Evolutionary conservation across 2,888 invertebrate genomes (phyloP), one percentile per base, ranked within the genome.

Genomic region (Hypena proboscidalis): DNA sequence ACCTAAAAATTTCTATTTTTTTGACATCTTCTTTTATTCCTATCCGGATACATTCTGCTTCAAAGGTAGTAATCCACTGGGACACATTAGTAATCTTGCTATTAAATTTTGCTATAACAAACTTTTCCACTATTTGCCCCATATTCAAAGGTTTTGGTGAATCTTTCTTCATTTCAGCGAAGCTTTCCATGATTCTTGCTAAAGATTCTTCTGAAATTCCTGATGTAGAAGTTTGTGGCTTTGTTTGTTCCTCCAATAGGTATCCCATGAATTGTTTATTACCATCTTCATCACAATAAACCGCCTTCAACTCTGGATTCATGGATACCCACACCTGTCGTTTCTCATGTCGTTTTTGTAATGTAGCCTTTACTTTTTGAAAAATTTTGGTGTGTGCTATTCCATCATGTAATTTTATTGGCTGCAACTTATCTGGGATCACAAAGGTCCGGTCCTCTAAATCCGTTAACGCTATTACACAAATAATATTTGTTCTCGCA

Each of bases 281-380:
- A 34, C 50, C 50, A 43, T 60, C 60, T 25, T 50, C 46, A 48
- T 58, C 52, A n/a, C n/a, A n/a, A n/a, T n/a, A n/a, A n/a, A n/a
- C n/a, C n/a, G n/a, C n/a, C n/a, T n/a, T n/a, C n/a, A n/a, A n/a
- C n/a, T n/a, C n/a, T n/a, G n/a, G n/a, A n/a, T n/a, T n/a, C n/a
- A n/a, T n/a, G n/a, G n/a, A n/a, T n/a, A n/a, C n/a, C n/a, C n/a
- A n/a, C n/a, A n/a, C n/a, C n/a, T n/a, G n/a, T n/a, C n/a, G n/a
- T n/a, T n/a, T n/a, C n/a, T n/a, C n/a, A n/a, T n/a, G n/a, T n/a
- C n/a, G n/a, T n/a, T n/a, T n/a, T n/a, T n/a, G n/a, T n/a, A n/a
- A n/a, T n/a, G n/a, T n/a, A n/a, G n/a, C n/a, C n/a, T n/a, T n/a
- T n/a, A n/a, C n/a, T n/a, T n/a, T n/a, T n/a, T n/a, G n/a, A n/a